phyloP scores from a whole-genome alignment of 2,888 invertebrate species.

The Rhorus exstirpatorius region DNA sequence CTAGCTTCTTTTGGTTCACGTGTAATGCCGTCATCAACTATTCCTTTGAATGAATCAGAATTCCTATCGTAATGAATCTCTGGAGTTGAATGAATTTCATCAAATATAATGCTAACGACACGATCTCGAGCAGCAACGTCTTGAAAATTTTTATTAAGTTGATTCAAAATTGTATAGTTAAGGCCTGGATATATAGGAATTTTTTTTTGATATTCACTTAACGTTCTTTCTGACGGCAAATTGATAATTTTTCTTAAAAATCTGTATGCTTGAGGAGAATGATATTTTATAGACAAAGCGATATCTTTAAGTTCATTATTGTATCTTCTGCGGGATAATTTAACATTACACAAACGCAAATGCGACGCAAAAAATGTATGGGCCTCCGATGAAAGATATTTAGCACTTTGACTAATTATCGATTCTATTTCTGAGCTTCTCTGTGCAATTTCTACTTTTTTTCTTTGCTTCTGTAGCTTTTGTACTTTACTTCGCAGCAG shows the following conservation, averaged over 20 bases:
- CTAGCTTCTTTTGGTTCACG: conserved; percentile 20
- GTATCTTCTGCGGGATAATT: background rate
- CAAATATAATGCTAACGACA: conserved; percentile 21
- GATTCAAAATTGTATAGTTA: conserved; percentile 23
- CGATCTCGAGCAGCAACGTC: conserved; percentile 4
- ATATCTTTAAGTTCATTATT: conserved; percentile 30
- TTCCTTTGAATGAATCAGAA: conserved; percentile 8
- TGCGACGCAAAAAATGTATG: conserved; percentile 36
- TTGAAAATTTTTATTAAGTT: conserved; percentile 19
- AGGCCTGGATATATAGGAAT: conserved; percentile 33
- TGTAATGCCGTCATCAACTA: background rate
- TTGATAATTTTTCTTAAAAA: conserved; percentile 36
- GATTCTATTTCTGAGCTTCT: too few species aligned
- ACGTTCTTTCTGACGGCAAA: conserved; percentile 37
- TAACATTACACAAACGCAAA: conserved; percentile 15
- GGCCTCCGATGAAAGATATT: conserved; percentile 12
- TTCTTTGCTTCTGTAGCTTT: too few species aligned
- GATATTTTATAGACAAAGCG: conserved; percentile 37
- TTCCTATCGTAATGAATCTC: conserved; percentile 7
- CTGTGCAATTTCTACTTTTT: too few species aligned
- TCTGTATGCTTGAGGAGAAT: conserved; percentile 39
- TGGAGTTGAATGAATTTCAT: conserved; percentile 19
- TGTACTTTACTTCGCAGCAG: too few species aligned
- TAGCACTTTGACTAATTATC: too few species aligned
- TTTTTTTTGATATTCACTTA: conserved; percentile 33